Evolutionary conservation across 2,113 vertebrate species (phyloP).

Genomic region (Hemicordylus capensis): DNA sequence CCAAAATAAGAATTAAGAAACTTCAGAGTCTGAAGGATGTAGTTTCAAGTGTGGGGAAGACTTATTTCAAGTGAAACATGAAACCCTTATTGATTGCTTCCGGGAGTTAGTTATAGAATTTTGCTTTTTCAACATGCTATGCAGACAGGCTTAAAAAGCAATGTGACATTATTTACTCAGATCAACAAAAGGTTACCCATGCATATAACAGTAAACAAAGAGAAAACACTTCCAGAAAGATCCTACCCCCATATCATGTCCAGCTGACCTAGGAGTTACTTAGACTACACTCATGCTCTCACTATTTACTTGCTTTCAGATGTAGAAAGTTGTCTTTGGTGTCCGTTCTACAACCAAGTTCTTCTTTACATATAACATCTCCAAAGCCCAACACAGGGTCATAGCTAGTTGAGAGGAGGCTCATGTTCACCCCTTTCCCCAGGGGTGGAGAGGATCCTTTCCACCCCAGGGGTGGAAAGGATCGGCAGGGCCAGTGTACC

Average conservation of each 20-base stretch:
- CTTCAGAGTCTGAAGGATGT: background rate
- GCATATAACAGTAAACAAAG: background rate
- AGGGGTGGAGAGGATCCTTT: no score
- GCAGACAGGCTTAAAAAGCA: background rate
- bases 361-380: background rate
- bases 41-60: background rate
- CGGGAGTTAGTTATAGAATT: background rate
- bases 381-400: no score
- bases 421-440: no score
- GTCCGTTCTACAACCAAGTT: background rate
- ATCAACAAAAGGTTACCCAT: background rate
- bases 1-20: slow-evolving; percentile 1
- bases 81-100: background rate
- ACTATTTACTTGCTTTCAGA: background rate
- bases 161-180: background rate
- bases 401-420: no score
- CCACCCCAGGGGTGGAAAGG: no score
- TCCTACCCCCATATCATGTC: background rate
- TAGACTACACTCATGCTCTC: background rate
- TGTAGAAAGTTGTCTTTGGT: background rate
- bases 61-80: slow-evolving; percentile 23
- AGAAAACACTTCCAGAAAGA: background rate
- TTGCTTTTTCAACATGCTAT: rapidly evolving
- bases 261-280: background rate
- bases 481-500: no score